Evolutionary conservation across 2,797 vertebrate species (phyloP).

Genomic region (Malacoctenus gilli): DNA sequence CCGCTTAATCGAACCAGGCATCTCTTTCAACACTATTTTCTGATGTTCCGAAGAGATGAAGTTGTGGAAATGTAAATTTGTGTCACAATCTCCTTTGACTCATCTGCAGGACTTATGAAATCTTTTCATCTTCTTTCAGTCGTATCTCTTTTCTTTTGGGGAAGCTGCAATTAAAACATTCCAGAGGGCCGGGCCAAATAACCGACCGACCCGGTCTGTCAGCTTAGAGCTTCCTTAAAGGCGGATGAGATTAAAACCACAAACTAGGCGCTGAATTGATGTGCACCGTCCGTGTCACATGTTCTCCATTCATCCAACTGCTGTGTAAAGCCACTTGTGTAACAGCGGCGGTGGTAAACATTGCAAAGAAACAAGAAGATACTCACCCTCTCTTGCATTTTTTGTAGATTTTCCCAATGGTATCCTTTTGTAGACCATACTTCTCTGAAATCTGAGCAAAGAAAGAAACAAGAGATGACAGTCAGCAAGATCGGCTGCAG

Average conservation of each 20-base stretch:
- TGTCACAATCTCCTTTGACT: conserved; percentile 63
- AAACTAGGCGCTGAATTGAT: conserved; percentile 35
- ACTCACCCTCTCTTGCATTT: conserved; percentile 99
- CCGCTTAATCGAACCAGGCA: conserved; percentile 28
- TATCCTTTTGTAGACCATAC: conserved; percentile 91
- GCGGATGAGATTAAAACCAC: conserved; percentile 47
- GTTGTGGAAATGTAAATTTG: conserved; percentile 59
- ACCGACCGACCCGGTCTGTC: conserved; percentile 64
- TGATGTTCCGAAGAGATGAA: conserved; percentile 44
- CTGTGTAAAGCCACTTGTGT: neutral
- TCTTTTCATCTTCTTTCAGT: conserved; percentile 57
- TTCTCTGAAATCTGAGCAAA: conserved; percentile 95
- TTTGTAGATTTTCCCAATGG: conserved; percentile 97
- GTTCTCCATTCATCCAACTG: conserved; percentile 1
- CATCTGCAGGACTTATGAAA: conserved; percentile 63
- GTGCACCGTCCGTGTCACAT: neutral
- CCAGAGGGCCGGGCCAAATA: conserved; percentile 54
- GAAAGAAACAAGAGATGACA: conserved; percentile 41
- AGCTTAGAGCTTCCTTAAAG: conserved; percentile 55
- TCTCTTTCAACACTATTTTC: conserved; percentile 56
- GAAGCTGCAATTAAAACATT: conserved; percentile 74
- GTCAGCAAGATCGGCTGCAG: conserved; percentile 28
- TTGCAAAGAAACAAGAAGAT: conserved; percentile 9
- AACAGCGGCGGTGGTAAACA: neutral
- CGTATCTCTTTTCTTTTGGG: conserved; percentile 51